Base-by-base conservation (phyloP, 2,888 invertebrate genomes). In the Phymatocera aterrima region DNA sequence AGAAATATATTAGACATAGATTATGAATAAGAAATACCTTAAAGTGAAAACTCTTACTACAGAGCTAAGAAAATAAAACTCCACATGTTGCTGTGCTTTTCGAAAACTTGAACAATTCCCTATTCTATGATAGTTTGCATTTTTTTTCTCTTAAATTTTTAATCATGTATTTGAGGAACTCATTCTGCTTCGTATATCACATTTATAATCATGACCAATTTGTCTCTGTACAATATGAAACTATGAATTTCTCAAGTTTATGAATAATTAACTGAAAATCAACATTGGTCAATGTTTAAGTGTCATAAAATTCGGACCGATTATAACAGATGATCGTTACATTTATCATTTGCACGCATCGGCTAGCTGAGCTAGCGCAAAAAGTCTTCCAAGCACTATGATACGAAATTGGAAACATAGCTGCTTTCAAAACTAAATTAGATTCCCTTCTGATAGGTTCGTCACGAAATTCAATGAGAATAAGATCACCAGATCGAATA, bases 401-500 rank as follows among this genome's bases (percentile, higher is more conserved):
- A 46, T 34, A 24, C 10, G 6, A 10, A 46, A 6, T 12, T 8
- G 18, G 12, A 40, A 61, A 46, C 15, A 51, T 57, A n/a, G 48
- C 28, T 12, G 18, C 60, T 46, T 72, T 34, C 31, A 40, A 74
- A 21, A 31, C 15, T 70, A 37, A 74, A 78, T 43, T 34, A 78
- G 72, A 74, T 60, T 78, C 46, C 34, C 78, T 78, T 64, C 54
- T 24, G 70, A 75, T 79, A 87, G 87, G 84, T 82, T 83, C 87
- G 3, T 84, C 87, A 10, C 85, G 89, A 65, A 88, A 82, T 80
- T 85, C 88, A 10, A 82, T 87, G 80, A 85, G 88, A 82, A 82
- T 87, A 79, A 92, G 93, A 46, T 95, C 96, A 0, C 96, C 96
- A 0, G 96, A 96, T 89, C 93, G 95, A 10, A 94, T 96, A 92